Percentiles rank a stretch among this genome's conserved stretches.
Evolutionary conservation across 2,113 vertebrate species (phyloP).

Genomic region (Hippocampus guttulatus): DNA sequence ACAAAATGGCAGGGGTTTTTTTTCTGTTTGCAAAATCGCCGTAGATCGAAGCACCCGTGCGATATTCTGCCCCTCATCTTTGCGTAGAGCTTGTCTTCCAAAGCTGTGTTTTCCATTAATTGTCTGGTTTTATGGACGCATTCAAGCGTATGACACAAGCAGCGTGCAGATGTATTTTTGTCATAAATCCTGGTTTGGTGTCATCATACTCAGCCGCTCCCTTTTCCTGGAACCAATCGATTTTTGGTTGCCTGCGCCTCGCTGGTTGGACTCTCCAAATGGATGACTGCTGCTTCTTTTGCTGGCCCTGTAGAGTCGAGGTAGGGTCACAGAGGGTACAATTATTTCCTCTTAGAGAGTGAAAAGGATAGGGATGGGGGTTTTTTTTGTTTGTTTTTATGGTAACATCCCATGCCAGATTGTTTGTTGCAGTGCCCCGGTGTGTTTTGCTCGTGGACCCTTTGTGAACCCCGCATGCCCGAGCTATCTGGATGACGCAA

Average conservation of each 20-base stretch:
- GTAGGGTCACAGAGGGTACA: constrained; percentile 18
- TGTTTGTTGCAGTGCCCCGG: constrained; percentile 19
- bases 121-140: constrained; percentile 1
- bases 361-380: not conserved
- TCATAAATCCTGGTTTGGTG: constrained; percentile 24
- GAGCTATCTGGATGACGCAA: constrained; percentile 54
- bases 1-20: not conserved
- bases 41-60: constrained; percentile 28
- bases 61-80: constrained; percentile 18
- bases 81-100: constrained; percentile 15
- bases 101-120: constrained; percentile 8
- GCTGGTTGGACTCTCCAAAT: constrained; percentile 19
- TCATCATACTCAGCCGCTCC: constrained; percentile 39
- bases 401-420: not conserved
- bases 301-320: constrained; percentile 19
- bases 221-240: constrained; percentile 57
- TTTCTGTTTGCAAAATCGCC: not conserved
- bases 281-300: constrained; percentile 22
- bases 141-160: not conserved
- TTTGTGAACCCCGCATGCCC: constrained; percentile 32
- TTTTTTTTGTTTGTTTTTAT: constrained; percentile 9
- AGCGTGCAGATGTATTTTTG: constrained; percentile 1
- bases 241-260: constrained; percentile 52
- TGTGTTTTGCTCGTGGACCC: constrained; percentile 21
- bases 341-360: not conserved